These are phyloP conservation scores for Lithobates pipiens DNA, from an alignment of 2,797 vertebrate genomes.

Conservation along the genomic window DNA sequence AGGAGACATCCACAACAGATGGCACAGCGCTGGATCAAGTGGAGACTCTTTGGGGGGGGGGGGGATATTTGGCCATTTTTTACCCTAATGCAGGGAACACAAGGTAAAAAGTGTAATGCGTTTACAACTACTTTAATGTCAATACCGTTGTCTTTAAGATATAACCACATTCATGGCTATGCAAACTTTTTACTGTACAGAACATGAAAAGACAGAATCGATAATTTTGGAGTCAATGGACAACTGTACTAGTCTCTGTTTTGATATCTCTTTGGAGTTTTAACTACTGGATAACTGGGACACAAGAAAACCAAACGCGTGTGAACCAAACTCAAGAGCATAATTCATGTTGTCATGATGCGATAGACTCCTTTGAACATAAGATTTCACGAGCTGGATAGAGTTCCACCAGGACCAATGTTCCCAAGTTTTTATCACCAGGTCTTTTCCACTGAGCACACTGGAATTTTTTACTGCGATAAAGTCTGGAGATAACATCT, in stretches of 20 bases:
- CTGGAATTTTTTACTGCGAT: conserved; percentile 10
- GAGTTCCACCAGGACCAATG: background rate
- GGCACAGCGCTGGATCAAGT: too few relatives aligned
- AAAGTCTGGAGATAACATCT: background rate
- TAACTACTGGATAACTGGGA: background rate
- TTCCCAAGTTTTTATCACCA: conserved; percentile 14
- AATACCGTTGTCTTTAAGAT: too few relatives aligned
- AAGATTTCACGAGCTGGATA: background rate
- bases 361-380: conserved; percentile 3
- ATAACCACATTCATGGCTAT: too few relatives aligned
- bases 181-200: too few relatives aligned
- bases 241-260: background rate
- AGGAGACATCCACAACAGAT: too few relatives aligned
- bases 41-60: too few relatives aligned
- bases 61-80: too few relatives aligned
- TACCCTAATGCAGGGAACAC: too few relatives aligned
- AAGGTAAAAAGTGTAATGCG: too few relatives aligned
- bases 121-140: too few relatives aligned
- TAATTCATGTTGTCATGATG: background rate
- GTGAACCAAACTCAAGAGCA: background rate
- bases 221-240: too few relatives aligned
- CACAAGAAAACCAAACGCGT: background rate
- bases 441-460: conserved; percentile 1
- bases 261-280: background rate
- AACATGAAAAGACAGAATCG: too few relatives aligned